Percentiles rank a stretch among this genome's conserved stretches.
Evolutionary conservation across 2,888 invertebrate genomes (phyloP).

Genomic region (Melangyna quadrimaculata): DNA sequence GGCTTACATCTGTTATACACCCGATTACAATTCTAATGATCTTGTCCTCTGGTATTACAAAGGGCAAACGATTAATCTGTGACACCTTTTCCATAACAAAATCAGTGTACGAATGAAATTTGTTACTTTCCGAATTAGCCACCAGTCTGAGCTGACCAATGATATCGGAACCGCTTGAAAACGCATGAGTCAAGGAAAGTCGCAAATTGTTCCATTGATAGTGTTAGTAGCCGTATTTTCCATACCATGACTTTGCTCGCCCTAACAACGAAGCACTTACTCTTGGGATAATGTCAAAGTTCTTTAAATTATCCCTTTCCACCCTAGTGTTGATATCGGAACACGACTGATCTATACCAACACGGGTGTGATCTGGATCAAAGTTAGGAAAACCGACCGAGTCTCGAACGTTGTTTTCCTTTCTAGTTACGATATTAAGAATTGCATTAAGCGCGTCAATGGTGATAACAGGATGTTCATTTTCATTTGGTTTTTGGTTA

Average conservation of each 20-base stretch:
- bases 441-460: no score
- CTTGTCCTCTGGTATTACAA: constrained; percentile 10
- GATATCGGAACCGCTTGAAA: not conserved
- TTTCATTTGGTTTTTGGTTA: no score
- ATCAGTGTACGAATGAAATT: constrained; percentile 19
- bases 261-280: not conserved
- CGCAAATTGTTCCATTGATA: not conserved
- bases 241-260: not conserved
- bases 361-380: constrained; percentile 33
- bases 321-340: constrained; percentile 7
- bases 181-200: not conserved
- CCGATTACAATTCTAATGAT: constrained; percentile 12
- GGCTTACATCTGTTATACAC: constrained; percentile 26
- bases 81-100: no score
- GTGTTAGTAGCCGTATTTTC: not conserved
- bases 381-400: constrained; percentile 22
- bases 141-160: not conserved
- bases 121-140: constrained; percentile 7
- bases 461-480: no score
- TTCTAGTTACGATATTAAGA: no score
- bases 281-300: constrained; percentile 42
- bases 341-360: constrained; percentile 4
- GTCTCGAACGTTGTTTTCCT: no score
- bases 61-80: constrained; percentile 15
- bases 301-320: constrained; percentile 36